Base-by-base conservation (phyloP, 2,113 vertebrate species). In the Lates calcarifer region DNA sequence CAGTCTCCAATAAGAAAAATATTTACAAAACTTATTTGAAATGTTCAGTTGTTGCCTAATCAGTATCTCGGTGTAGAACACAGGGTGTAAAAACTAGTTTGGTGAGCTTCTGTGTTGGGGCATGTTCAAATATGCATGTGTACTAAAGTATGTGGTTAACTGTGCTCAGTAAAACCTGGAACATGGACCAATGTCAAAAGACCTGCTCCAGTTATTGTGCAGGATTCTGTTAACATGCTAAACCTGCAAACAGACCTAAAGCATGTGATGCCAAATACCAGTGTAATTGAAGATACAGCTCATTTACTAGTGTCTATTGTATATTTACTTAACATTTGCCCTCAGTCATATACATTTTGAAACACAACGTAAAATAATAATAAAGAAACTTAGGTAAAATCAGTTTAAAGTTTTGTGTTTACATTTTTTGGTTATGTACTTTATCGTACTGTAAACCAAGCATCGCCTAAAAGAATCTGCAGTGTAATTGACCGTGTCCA, bases 71-170 rank as follows among this genome's bases (percentile, higher is more conserved):
- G 24, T 29, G 62, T 26, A 60, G 24, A 55, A 6, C 24, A n/a
- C 26, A 20, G 33, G 37, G 7, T 57, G 39, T 49, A 29, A 45
- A 66, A 80, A 68, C 74, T 47, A 5, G 77, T 79, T 82, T 24
- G 74, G 29, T 2, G 33, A 55, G 29, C 6, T 28, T 33, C 15
- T 31, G 8, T 29, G 4, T 22, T 57, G 15, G 17, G 24, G 22
- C 37, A 7, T 13, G 20, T 20, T 15, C 6, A 24, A 43, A 2
- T 53, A 55, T 37, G 6, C 14, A 37, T 0, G 15, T 31, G 26
- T 26, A 12, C 63, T 35, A 6, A 68, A 13, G 43, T 6, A 5
- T 45, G 12, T 55, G 18, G 29, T 45, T 22, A 56, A 31, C 35
- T 24, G 43, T 55, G 60, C 53, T 18, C 41, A 53, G 20, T 18